Percentiles rank a stretch among this genome's conserved stretches.
Evolutionary conservation across 1,140 invertebrate species (phyloP).

Genomic region (Drosophila ohnishii): DNA sequence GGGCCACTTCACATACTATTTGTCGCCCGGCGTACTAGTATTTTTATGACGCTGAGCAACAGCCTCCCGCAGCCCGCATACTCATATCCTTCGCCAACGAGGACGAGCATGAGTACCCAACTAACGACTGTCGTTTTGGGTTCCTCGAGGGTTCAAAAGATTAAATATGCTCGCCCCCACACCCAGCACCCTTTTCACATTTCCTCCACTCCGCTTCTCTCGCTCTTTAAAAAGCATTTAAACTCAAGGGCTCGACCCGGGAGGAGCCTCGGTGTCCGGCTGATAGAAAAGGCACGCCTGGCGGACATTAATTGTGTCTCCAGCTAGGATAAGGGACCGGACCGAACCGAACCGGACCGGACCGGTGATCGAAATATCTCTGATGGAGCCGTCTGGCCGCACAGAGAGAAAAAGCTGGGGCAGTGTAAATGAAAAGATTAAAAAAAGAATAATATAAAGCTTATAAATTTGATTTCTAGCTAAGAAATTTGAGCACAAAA

Average conservation of each 20-base stretch:
- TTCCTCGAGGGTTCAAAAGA: conserved; percentile 37
- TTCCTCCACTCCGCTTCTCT: neutral
- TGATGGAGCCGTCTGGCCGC: neutral
- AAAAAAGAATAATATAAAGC: no score
- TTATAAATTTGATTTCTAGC: no score
- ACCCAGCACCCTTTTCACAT: neutral
- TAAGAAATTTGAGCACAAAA: neutral
- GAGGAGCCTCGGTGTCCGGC: neutral
- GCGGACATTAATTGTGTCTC: conserved; percentile 30
- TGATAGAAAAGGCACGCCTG: conserved; percentile 8
- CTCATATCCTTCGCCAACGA: neutral
- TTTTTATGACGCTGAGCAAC: conserved; percentile 29
- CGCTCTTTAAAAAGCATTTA: conserved; percentile 13
- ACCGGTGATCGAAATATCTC: conserved; percentile 15
- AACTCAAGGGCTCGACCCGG: conserved; percentile 5
- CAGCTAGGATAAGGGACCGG: conserved; percentile 5
- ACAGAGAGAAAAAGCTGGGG: neutral
- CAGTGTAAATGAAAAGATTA: neutral
- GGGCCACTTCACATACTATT: conserved; percentile 6
- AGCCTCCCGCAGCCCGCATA: conserved; percentile 12
- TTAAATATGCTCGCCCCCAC: conserved; percentile 40
- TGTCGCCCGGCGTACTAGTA: conserved; percentile 4
- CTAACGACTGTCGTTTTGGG: conserved; percentile 31
- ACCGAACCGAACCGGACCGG: conserved; percentile 5
- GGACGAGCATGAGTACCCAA: conserved; percentile 10